Evolutionary conservation across 1,140 invertebrate genomes (phyloP), one percentile per base, ranked within the genome.

Genomic region (Goniozus legneri): DNA sequence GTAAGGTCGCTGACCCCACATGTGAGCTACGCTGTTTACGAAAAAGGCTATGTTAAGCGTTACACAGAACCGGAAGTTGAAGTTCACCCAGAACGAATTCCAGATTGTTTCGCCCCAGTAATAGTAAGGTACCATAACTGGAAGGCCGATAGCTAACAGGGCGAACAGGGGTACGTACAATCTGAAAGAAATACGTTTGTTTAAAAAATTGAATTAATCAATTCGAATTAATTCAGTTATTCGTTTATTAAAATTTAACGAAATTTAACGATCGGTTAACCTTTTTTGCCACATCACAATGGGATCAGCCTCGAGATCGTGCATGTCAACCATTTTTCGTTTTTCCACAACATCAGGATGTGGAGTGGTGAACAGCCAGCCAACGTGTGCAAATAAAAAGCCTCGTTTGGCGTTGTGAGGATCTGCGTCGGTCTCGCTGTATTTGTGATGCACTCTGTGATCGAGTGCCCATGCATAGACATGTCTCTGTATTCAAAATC

Each of bases 21-120:
- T 84, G 66, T 96, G 93, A 1, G 93, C 92, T 12, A 90, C 84
- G 64, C 90, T 93, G 69, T 97, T 97, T 3, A 97, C 92, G 50
- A 88, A 85, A 82, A 92, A 97, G 1, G 93, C 95, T 50, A 90
- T 86, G 65, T 98, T 92, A 0, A 97, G 79, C 0, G 85, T 91
- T 20, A 86, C 77, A 33, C 83, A 84, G 69, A 95, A 97, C 18
- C 94, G 79, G 44, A 87, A 80, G 34, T 93, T 84, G 54, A 89
- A 91, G 50, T 86, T 85, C 2, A 95, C 81, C 73, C 91, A 89
- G 65, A 92, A 93, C 2, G 90, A 86, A 56, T 82, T 84, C 71
- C 83, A 82, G 2, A 89, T 57, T 3, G 76, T 78, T 73, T 98
- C 95, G 30, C 83, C 78, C 92, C 93, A 97, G 47, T 84, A 84